phyloP scores from a whole-genome alignment of 2,113 vertebrate genomes.

The Aviceda subcristata region DNA sequence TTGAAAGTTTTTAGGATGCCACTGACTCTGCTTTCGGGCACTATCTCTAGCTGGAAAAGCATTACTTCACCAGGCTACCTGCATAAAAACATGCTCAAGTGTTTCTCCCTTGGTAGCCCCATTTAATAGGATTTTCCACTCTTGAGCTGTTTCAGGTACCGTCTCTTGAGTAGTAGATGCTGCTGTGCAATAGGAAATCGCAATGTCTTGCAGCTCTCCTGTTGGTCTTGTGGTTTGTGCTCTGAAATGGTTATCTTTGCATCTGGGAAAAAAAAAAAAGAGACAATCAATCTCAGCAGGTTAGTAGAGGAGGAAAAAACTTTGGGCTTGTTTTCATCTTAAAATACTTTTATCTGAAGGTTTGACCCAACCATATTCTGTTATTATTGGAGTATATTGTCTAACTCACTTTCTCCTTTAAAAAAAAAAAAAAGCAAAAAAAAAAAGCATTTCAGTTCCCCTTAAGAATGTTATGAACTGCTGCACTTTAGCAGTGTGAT shows the following conservation, averaged over 20 bases:
- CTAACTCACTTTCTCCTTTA: neutral
- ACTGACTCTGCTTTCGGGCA: accelerated
- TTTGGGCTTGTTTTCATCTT: neutral
- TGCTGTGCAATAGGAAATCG: accelerated
- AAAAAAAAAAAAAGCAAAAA: neutral
- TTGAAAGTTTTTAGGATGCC: neutral
- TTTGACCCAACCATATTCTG: neutral
- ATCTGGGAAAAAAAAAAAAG: neutral
- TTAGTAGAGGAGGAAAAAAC: neutral
- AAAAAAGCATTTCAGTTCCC: slow-evolving; percentile 1
- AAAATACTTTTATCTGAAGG: neutral
- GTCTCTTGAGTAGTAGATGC: accelerated
- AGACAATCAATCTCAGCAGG: neutral
- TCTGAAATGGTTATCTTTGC: neutral
- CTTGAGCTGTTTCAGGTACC: neutral
- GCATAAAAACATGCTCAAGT: neutral
- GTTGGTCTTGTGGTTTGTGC: neutral
- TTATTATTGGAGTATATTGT: neutral
- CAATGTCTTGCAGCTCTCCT: neutral
- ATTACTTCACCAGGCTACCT: neutral
- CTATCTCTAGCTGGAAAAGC: neutral
- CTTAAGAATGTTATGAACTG: slow-evolving; percentile 49
- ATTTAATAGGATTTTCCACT: neutral
- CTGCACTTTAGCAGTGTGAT: slow-evolving; percentile 54
- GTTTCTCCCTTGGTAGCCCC: neutral